These are phyloP conservation scores for Seira ritae DNA, from an alignment of 2,888 invertebrate genomes.

Conservation along the genomic window DNA sequence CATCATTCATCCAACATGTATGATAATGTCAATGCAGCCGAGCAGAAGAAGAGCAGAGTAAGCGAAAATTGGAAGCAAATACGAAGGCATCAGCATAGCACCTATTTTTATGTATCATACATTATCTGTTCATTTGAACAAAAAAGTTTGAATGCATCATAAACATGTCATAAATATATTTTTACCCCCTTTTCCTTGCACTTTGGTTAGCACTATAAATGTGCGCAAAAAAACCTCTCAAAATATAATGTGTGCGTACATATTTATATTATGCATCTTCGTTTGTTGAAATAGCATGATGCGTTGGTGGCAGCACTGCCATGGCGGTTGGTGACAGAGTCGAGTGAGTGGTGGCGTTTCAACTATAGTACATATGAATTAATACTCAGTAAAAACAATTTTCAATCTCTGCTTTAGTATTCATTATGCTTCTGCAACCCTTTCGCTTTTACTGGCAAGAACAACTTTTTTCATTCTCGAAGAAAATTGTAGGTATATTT, in stretches of 20 bases:
- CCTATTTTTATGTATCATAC: neutral
- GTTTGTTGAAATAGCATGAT: neutral
- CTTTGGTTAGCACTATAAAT: neutral
- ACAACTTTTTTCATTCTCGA: no score
- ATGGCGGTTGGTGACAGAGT: slow-evolving; percentile 11
- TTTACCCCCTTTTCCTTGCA: neutral
- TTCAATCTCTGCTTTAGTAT: neutral
- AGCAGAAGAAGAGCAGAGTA: neutral
- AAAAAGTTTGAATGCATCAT: neutral
- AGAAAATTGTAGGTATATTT: no score
- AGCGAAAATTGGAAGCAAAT: neutral
- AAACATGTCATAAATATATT: no score
- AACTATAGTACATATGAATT: neutral
- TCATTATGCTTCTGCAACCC: neutral
- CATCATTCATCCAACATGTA: slow-evolving; percentile 29
- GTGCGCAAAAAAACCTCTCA: neutral
- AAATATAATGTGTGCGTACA: neutral
- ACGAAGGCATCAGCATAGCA: neutral
- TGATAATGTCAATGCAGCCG: neutral
- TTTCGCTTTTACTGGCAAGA: no score
- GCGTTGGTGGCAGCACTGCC: neutral
- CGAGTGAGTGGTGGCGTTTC: neutral
- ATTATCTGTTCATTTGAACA: no score
- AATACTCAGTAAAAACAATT: neutral
- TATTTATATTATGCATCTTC: no score